Conservation (phyloP, 2,113 vertebrate genomes). For the Pelecanus crispus region DNA sequence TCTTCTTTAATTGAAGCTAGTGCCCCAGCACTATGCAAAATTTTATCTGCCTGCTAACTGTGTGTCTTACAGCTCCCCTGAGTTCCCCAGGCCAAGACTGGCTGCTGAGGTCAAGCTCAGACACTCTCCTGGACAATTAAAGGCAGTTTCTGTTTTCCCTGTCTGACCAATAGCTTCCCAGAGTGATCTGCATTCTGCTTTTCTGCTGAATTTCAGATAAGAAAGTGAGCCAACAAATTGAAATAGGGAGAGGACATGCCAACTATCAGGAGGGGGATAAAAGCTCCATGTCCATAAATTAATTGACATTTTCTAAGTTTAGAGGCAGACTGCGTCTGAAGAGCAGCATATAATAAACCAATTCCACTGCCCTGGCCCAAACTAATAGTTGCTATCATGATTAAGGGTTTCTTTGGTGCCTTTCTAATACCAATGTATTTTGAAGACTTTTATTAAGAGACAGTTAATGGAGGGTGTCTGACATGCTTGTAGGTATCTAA, state of each 20-base stretch:
- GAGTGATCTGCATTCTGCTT: not conserved
- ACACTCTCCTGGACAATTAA: not conserved
- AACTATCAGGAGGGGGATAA: slow-evolving; percentile 15
- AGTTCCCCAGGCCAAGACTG: not conserved
- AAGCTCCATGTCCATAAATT: slow-evolving; percentile 6
- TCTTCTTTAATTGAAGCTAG: slow-evolving; percentile 5
- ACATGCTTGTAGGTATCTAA: not conserved
- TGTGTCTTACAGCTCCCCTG: not conserved
- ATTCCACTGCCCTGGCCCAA: slow-evolving; percentile 19
- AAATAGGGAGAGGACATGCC: not conserved
- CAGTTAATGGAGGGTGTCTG: not conserved
- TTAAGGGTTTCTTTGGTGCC: slow-evolving; percentile 18
- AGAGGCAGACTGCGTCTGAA: not conserved
- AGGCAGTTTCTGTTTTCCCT: not conserved
- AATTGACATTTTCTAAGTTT: slow-evolving; percentile 35
- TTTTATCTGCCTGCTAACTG: not conserved
- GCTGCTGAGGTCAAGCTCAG: not conserved
- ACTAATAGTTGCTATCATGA: not conserved
- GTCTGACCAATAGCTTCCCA: not conserved
- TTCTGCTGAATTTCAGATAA: not conserved
- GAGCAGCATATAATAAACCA: slow-evolving; percentile 12
- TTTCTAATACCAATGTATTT: not conserved
- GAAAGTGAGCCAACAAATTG: not conserved
- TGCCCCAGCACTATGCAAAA: not conserved
- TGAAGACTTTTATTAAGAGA: not conserved